These are phyloP conservation scores for Catocala fraxini DNA, from an alignment of 2,888 invertebrate genomes.

Conservation along the genomic window DNA sequence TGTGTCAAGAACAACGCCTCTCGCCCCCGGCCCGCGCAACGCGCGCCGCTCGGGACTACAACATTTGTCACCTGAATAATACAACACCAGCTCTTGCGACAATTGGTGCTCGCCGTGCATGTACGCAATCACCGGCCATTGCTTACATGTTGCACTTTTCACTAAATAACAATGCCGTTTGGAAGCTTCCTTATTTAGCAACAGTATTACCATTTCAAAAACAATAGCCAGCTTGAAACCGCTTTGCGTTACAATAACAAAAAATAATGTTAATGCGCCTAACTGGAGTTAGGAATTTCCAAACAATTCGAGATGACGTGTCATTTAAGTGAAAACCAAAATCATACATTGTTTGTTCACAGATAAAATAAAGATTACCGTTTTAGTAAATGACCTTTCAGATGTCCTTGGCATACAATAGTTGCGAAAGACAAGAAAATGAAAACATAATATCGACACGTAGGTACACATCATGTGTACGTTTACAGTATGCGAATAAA, in stretches of 20 bases:
- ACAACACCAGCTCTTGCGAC: conserved; percentile 62
- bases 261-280: conserved; percentile 13
- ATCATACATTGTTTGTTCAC: conserved; percentile 64
- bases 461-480: conserved; percentile 29
- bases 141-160: conserved; percentile 56
- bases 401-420: conserved; percentile 79
- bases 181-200: conserved; percentile 59
- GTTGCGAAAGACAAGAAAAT: conserved; percentile 76
- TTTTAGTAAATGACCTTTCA: conserved; percentile 82
- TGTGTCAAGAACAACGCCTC: conserved; percentile 87
- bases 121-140: conserved; percentile 57
- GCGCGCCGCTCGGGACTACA: conserved; percentile 31
- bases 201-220: conserved; percentile 52
- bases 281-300: conserved; percentile 28
- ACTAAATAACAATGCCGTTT: conserved; percentile 55
- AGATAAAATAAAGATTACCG: conserved; percentile 85
- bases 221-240: conserved; percentile 32
- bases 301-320: conserved; percentile 58
- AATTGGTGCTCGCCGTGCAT: conserved; percentile 50
- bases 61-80: conserved; percentile 68
- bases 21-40: conserved; percentile 72
- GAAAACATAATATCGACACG: conserved; percentile 64
- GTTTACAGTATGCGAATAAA: conserved; percentile 42
- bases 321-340: conserved; percentile 60
- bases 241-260: conserved; percentile 22